Evolutionary conservation across 2,113 vertebrate species (phyloP), one percentile per base, ranked within the genome.

Genomic region (Penelope pileata): DNA sequence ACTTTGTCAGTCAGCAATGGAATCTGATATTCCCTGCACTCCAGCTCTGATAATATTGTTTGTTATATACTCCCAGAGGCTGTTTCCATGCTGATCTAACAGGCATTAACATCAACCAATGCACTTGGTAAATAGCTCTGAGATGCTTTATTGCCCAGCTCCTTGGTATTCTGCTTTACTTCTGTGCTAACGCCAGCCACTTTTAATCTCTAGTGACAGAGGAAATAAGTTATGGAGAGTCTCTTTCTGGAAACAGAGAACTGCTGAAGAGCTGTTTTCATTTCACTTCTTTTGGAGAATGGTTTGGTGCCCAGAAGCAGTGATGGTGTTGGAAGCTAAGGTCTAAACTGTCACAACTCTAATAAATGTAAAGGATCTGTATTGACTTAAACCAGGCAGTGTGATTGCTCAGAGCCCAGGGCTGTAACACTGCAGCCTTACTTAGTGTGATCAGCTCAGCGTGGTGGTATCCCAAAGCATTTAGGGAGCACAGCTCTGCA

Each of bases 21-120:
- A 94, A 78, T 81, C 45, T 82, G 83, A 88, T 91, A 78, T 70
- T 94, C 48, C 76, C 77, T 63, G 32, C 68, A 40, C 38, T 93
- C 47, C 38, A 64, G 24, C 69, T 68, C 48, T 9, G 11, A 90
- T 96, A 91, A 90, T 86, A 81, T 68, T 74, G 34, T 86, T 95
- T 91, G 86, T 91, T 96, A 58, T 38, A 38, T 53, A 88, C 26
- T 32, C 82, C 90, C 80, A 78, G 56, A 90, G 77, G 38, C 72
- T 91, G 56, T 90, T 95, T 88, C 23, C 34, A 70, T 1, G 11
- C 64, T 92, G 89, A 83, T 93, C 30, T 87, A 75, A 88, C 30
- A 96, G 45, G 8, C 64, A 62, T 92, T 86, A 86, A 50, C 56
- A 91, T 93, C 80, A 92, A 86, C 32, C 73, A 51, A 26, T 76